These are phyloP conservation scores for Nineta flava DNA, from an alignment of 2,888 invertebrate genomes.

Conservation along the genomic window DNA sequence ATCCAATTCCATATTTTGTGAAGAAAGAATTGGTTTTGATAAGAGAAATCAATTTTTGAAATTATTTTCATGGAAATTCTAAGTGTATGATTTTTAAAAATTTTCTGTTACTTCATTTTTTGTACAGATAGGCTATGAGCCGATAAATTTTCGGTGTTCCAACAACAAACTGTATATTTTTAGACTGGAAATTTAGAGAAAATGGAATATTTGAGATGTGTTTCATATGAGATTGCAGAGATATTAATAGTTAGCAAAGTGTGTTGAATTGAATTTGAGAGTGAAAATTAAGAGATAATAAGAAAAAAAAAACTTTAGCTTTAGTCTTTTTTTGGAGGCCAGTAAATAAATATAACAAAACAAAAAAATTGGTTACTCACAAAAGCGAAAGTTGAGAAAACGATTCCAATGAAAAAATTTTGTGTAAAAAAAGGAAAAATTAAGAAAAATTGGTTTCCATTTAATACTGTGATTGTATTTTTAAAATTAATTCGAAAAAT, in stretches of 20 bases:
- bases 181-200: neutral
- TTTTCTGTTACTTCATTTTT: too few species aligned
- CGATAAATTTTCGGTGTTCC: too few species aligned
- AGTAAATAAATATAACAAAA: slow-evolving; percentile 4
- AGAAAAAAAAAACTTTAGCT: slow-evolving; percentile 4
- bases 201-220: neutral
- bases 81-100: too few species aligned
- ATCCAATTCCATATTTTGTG: too few species aligned
- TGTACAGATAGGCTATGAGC: too few species aligned
- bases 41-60: too few species aligned
- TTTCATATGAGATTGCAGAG: too few species aligned
- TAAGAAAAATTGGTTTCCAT: slow-evolving; percentile 24
- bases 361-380: neutral
- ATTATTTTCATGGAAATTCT: too few species aligned
- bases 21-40: too few species aligned
- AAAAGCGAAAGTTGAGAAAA: neutral
- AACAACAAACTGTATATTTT: too few species aligned
- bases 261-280: too few species aligned
- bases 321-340: slow-evolving; percentile 4
- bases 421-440: slow-evolving; percentile 9
- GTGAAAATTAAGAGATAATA: neutral
- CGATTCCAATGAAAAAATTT: slow-evolving; percentile 8
- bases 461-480: slow-evolving; percentile 28
- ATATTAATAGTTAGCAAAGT: too few species aligned
- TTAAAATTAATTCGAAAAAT: slow-evolving; percentile 18